Evolutionary conservation across 1,140 invertebrate genomes (phyloP).

Genomic region (Teleopsis dalmanni): DNA sequence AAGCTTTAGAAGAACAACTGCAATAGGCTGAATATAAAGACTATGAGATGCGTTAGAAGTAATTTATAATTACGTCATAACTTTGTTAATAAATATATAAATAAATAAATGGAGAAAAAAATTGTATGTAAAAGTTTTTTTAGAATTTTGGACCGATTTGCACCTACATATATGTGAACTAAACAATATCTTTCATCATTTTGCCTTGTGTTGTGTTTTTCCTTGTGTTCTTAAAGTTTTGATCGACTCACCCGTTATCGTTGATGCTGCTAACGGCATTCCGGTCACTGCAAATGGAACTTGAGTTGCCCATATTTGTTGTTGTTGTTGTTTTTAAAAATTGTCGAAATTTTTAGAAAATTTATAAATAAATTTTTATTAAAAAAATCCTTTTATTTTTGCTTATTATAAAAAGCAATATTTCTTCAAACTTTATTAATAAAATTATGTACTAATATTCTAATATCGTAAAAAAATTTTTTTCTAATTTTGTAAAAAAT

Average conservation of each 20-base stretch:
- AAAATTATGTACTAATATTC: neutral
- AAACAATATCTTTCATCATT: no score
- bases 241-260: constrained; percentile 33
- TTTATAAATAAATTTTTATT: neutral
- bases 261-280: constrained; percentile 29
- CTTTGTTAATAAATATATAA: no score
- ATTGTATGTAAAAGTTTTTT: no score
- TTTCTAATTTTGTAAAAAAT: neutral
- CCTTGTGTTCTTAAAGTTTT: neutral
- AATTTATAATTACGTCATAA: no score
- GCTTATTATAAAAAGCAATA: neutral
- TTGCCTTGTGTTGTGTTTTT: no score
- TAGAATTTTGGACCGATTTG: no score
- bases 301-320: constrained; percentile 36
- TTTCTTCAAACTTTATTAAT: neutral
- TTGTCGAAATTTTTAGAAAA: neutral
- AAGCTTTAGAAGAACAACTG: no score
- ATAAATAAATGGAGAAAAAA: no score
- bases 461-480: neutral
- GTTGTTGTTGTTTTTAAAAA: neutral
- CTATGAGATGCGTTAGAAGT: no score
- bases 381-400: neutral
- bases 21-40: no score
- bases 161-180: no score
- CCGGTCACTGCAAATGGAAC: constrained; percentile 36